A percentile compares a stretch with the other conserved stretches of the same genome.
phyloP scores from a whole-genome alignment of 2,797 vertebrate species.

The Tangara arthus region DNA sequence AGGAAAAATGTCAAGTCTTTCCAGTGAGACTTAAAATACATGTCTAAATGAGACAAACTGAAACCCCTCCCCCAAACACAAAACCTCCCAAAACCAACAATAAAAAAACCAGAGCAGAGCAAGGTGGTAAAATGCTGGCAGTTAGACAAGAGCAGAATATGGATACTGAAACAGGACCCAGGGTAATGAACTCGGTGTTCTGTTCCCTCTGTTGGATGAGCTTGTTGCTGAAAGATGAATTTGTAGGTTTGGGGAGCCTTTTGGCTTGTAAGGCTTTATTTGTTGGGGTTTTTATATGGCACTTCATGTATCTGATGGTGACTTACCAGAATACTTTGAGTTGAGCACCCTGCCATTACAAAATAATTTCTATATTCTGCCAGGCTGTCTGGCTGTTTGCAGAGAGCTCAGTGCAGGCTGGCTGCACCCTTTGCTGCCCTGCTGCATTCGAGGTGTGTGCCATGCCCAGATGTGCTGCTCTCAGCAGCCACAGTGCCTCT shows the following conservation, averaged over 20 bases:
- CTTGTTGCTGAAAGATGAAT: background rate
- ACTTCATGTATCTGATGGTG: fast-evolving
- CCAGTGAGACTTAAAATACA: background rate
- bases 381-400: background rate
- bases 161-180: background rate
- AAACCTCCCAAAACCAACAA: background rate
- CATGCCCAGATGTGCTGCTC: fast-evolving
- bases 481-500: fast-evolving
- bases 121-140: background rate
- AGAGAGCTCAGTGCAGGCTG: background rate
- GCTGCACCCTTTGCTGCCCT: background rate
- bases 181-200: background rate
- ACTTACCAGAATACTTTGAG: fast-evolving
- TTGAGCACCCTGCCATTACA: background rate
- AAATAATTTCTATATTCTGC: fast-evolving
- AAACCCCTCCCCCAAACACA: background rate
- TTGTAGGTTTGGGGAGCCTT: background rate
- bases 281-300: fast-evolving
- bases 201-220: background rate
- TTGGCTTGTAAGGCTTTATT: background rate
- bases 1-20: background rate
- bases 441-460: fast-evolving
- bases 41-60: background rate
- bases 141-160: background rate
- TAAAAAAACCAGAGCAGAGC: fast-evolving